Evolutionary conservation across 2,888 invertebrate species (phyloP).

Genomic region (Argynnis bischoffii): DNA sequence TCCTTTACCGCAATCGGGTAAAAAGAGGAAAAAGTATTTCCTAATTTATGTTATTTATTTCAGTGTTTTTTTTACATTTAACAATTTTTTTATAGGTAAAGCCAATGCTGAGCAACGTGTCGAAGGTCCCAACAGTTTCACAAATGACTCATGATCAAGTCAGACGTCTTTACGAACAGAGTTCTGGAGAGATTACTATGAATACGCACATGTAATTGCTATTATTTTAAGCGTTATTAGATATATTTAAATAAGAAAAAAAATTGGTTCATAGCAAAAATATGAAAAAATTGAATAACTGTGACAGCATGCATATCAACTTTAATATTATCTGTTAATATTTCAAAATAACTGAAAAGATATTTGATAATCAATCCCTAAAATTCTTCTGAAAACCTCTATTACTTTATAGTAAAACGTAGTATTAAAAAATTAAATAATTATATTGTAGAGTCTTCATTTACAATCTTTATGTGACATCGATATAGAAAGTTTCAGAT

Average conservation of each 20-base stretch:
- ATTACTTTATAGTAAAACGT: no score
- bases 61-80: not conserved
- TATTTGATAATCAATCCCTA: no score
- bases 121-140: conserved; percentile 67
- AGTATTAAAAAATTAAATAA: no score
- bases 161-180: conserved; percentile 67
- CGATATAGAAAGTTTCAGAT: no score
- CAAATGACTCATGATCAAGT: conserved; percentile 73
- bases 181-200: conserved; percentile 60
- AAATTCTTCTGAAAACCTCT: no score
- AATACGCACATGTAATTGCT: conserved; percentile 65
- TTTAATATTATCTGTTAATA: no score
- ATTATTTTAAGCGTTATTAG: not conserved
- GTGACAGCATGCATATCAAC: no score
- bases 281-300: no score
- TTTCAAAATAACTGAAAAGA: no score
- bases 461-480: not conserved
- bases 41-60: not conserved
- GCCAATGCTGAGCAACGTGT: conserved; percentile 56
- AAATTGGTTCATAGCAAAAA: not conserved
- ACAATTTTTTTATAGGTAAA: conserved; percentile 57
- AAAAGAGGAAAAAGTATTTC: not conserved
- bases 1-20: not conserved
- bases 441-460: not conserved
- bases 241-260: not conserved